These are phyloP conservation scores for Aix galericulata DNA, from an alignment of 2,113 vertebrate genomes.

Conservation along the genomic window DNA sequence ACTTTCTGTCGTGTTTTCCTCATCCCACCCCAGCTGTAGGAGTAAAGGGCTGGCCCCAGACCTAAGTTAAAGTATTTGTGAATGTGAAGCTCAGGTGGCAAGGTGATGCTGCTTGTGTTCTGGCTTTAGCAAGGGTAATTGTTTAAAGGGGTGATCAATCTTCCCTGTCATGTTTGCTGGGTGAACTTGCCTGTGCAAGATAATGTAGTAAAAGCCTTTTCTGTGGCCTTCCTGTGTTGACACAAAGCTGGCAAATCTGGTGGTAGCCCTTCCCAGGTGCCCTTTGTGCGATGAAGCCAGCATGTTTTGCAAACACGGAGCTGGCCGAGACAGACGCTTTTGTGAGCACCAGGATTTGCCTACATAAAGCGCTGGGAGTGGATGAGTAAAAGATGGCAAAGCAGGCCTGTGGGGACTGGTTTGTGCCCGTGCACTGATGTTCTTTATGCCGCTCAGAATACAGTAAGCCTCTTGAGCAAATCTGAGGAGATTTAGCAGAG, in stretches of 20 bases:
- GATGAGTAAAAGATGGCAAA: neutral
- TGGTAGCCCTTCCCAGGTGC: neutral
- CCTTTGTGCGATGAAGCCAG: neutral
- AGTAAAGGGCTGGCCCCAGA: neutral
- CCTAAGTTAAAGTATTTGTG: neutral
- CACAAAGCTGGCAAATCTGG: conserved; percentile 13
- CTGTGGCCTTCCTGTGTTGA: neutral
- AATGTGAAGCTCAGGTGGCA: neutral
- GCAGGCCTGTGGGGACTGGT: conserved; percentile 10
- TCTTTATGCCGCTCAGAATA: neutral
- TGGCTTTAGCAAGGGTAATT: neutral
- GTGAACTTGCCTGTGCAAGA: neutral
- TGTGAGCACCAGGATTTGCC: neutral
- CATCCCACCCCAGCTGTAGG: neutral
- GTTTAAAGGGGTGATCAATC: neutral
- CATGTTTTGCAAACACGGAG: neutral
- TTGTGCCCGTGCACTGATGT: neutral
- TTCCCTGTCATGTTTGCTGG: neutral
- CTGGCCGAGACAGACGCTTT: neutral
- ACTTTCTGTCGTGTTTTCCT: neutral
- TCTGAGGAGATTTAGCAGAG: neutral
- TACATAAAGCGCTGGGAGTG: neutral
- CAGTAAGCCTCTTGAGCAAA: neutral
- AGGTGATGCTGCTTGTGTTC: neutral
- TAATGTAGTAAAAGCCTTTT: neutral